A percentile compares a stretch with the other conserved stretches of the same genome.
Conservation (phyloP, 2,113 vertebrate genomes). For the Chrysochloris asiatica region DNA sequence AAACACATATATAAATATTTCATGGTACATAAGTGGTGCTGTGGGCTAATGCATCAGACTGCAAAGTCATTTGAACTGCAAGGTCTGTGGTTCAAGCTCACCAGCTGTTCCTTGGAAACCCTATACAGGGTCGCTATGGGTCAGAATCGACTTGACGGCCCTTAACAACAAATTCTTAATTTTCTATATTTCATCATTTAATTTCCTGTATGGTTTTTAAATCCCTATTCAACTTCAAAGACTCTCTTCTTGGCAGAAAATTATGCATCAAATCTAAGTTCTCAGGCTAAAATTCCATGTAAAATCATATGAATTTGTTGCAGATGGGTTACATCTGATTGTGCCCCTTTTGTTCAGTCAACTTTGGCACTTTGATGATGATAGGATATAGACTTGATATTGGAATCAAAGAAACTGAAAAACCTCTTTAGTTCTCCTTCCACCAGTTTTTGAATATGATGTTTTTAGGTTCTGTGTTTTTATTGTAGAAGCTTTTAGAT, state of each 20-base stretch:
- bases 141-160: no score
- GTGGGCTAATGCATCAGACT: no score
- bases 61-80: no score
- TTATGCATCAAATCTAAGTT: conserved; percentile 20
- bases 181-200: conserved; percentile 32
- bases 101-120: no score
- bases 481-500: not conserved
- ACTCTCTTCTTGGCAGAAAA: conserved; percentile 47
- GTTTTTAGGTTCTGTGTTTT: conserved; percentile 25
- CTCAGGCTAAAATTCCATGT: not conserved
- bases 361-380: not conserved
- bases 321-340: conserved; percentile 7
- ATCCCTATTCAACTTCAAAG: conserved; percentile 11
- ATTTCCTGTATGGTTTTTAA: conserved; percentile 5
- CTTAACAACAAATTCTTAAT: conserved; percentile 23
- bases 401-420: conserved; percentile 20
- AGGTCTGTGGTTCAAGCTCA: no score
- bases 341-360: not conserved
- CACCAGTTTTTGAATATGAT: not conserved
- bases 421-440: not conserved
- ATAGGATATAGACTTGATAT: not conserved
- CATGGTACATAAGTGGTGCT: not conserved
- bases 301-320: conserved; percentile 18
- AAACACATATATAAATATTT: not conserved
- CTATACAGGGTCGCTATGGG: no score